Conservation (phyloP, 1,140 invertebrate species). For the Temnothorax nylanderi region DNA sequence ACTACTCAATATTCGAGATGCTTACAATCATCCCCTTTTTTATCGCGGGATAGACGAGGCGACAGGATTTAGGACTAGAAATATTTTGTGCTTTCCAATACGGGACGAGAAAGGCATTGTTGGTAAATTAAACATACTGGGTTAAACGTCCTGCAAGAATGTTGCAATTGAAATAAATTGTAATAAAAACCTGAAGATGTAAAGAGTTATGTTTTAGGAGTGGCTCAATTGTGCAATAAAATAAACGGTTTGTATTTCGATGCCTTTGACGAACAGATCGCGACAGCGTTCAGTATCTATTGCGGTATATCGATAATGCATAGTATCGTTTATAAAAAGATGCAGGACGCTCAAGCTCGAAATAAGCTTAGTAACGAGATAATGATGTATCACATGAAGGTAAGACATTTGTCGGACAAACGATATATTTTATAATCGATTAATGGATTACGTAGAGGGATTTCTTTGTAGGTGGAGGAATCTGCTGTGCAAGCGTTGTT, state of each 20-base stretch:
- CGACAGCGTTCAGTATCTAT: slow-evolving; percentile 93
- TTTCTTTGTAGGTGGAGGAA: slow-evolving; percentile 85
- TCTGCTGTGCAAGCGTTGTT: slow-evolving; percentile 86
- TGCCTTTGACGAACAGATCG: slow-evolving; percentile 93
- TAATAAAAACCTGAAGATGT: not conserved
- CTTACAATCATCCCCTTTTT: slow-evolving; percentile 92
- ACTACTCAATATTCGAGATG: slow-evolving; percentile 91
- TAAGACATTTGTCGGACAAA: slow-evolving; percentile 73
- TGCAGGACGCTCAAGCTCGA: slow-evolving; percentile 91
- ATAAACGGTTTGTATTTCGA: slow-evolving; percentile 91
- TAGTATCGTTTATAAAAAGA: slow-evolving; percentile 92
- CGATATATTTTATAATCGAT: slow-evolving; percentile 47
- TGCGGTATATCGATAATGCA: slow-evolving; percentile 95
- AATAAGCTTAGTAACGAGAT: slow-evolving; percentile 93
- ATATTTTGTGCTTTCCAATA: slow-evolving; percentile 95
- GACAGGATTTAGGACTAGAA: slow-evolving; percentile 92
- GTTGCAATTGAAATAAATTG: not conserved
- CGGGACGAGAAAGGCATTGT: slow-evolving; percentile 91
- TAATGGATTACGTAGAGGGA: not conserved
- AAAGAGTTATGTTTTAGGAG: slow-evolving; percentile 87
- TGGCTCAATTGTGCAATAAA: slow-evolving; percentile 95
- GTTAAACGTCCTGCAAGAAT: not conserved
- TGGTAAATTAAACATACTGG: slow-evolving; percentile 63
- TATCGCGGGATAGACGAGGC: slow-evolving; percentile 91
- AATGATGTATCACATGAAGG: slow-evolving; percentile 95